phyloP scores from a whole-genome alignment of 1,140 invertebrate species.

The Pseudobourletiella spinata region DNA sequence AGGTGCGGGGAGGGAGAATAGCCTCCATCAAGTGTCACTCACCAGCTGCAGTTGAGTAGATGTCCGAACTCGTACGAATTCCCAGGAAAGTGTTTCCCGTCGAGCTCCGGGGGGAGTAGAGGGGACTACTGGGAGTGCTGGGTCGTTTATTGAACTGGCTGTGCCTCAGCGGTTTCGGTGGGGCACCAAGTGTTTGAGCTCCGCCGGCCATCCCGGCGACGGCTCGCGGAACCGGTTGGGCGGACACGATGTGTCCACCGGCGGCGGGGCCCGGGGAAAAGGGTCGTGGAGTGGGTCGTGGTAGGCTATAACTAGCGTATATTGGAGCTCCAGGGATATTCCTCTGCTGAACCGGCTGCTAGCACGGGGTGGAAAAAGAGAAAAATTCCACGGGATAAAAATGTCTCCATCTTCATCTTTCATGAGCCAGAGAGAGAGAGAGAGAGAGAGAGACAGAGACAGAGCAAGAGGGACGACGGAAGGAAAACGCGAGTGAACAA shows the following conservation, averaged over 20 bases:
- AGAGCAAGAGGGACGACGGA: too few relatives aligned
- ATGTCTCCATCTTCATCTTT: too few relatives aligned
- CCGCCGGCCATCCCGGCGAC: neutral
- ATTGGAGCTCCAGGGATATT: too few relatives aligned
- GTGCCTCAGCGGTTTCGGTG: neutral
- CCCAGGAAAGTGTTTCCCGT: neutral
- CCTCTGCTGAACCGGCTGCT: conserved; percentile 33
- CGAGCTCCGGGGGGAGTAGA: neutral
- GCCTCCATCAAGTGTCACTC: too few relatives aligned
- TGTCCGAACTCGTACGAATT: neutral
- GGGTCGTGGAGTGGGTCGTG: neutral
- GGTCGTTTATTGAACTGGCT: neutral
- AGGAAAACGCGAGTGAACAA: too few relatives aligned
- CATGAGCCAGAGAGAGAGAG: too few relatives aligned
- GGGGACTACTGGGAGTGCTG: conserved; percentile 4
- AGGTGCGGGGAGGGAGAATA: too few relatives aligned
- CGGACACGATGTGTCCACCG: neutral
- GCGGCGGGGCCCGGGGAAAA: neutral
- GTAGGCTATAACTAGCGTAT: conserved; percentile 7
- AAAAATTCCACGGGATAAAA: too few relatives aligned
- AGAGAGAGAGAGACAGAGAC: too few relatives aligned
- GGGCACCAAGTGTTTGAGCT: neutral
- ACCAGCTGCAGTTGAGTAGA: conserved; percentile 1
- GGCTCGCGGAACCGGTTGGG: neutral
- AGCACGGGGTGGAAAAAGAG: conserved; percentile 6